Base-by-base conservation (phyloP, 2,797 vertebrate genomes). In the Lacerta bilineata region DNA sequence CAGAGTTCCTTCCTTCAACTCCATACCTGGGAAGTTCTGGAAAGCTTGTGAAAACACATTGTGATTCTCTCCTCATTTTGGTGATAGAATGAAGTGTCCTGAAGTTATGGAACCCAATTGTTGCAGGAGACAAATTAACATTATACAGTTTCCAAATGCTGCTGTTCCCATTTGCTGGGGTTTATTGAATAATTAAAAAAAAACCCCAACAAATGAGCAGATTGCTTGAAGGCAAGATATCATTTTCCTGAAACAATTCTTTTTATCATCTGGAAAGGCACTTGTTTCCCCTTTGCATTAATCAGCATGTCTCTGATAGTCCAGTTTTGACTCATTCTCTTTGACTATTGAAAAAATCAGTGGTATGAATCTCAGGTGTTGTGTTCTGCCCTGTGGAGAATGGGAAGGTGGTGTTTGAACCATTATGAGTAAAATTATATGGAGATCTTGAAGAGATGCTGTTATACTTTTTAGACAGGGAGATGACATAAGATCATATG, bases 111-210 rank as follows among this genome's bases (percentile, higher is more conserved):
- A 41, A 83, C 2, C 5, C 15, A 69, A 83, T 74, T n/a, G 9
- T 68, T 55, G 17, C n/a, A 84, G 66, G 71, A 59, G 81, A 76
- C 29, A 23, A 84, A 84, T 36, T 39, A 78, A 78, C 18, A 17
- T 86, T 33, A 59, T 15, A 69, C 43, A 29, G 75, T 36, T 79
- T 79, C 23, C n/a, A 36, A 79, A 79, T 69, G 33, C 79, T 86
- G 20, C 59, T 61, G 59, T 69, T 79, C 41, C 27, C n/a, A 20
- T 78, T 78, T 78, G 59, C 64, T 43, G 43, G 59, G 46, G 43
- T 71, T 71, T 79, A 33, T 79, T 79, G 50, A 71, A 84, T 71
- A 78, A 83, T 68, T 78, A 6, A 41, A 41, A 41, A 17, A 86
- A 33, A 33, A 33, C 33, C 33, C 33, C 33, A 64, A 78, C 66